Base-by-base conservation (phyloP, 2,113 vertebrate genomes). In the Probosciger aterrimus region DNA sequence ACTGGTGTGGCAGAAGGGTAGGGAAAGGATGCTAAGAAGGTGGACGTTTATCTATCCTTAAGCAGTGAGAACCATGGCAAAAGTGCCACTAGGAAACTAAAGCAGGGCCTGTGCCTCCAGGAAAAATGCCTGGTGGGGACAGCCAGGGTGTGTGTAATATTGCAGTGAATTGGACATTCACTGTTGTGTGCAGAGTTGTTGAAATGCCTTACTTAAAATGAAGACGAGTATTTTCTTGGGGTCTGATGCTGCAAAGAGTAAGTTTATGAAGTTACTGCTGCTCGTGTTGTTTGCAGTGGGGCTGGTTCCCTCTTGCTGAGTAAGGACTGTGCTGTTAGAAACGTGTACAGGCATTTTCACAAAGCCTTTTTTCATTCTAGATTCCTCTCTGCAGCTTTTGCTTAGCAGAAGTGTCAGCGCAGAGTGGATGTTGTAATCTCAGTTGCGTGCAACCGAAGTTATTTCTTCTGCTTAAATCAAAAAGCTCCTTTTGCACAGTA, bases 151-250 rank as follows among this genome's bases (percentile, higher is more conserved):
- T 6, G 0, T 0, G 12, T 2, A 5, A 3, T 4, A 2, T 0
- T 9, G 73, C 33, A 9, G 15, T 3, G 20, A 47, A 12, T 3
- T 11, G 33, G 25, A 1, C 5, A 0, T 3, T 14, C 1, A 3
- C 44, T 65, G 43, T 5, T 18, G 43, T 0, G 25, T 19, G 39
- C 75, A 11, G 41, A 39, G 46, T 5, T 59, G 55, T 9, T 69
- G 52, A 46, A 82, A 49, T 27, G 86, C 82, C 65, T 43, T 35
- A 8, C 24, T 49, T 74, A 46, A 69, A 69, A 70, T 15, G 18
- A 59, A 81, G 19, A 35, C 14, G 11, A 68, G 7, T 18, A 19
- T n/a, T 76, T 76, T 50, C 18, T 15, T 13, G 18, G 41, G 31
- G 11, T n/a, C 33, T 41, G 59, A 46, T 77, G 90, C 82, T 59